Evolutionary conservation across 2,797 vertebrate species (phyloP), one percentile per base, ranked within the genome.

Genomic region (Coranthus polyacanthus): DNA sequence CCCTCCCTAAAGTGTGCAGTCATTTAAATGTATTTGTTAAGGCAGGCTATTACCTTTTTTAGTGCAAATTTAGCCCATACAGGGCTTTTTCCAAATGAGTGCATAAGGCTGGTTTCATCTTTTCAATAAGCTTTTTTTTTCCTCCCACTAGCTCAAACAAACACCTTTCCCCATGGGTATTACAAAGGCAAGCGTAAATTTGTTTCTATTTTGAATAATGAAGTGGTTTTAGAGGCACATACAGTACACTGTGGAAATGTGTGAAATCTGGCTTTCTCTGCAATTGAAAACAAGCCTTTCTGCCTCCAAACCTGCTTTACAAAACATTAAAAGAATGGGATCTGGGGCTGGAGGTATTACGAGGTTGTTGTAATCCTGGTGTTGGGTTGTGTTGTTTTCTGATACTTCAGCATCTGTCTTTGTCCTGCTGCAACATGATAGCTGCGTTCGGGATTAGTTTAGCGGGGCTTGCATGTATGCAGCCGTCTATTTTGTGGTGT

Each of bases 181-280:
- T 69, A 5, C 12, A 72, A 58, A 60, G 45, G 57, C 21, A 29
- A 64, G 83, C 1, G 42, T 72, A 69, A 81, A 85, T 79, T 46
- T 70, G 78, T 78, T 79, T 46, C 79, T 79, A 60, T 85, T 85
- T 78, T 75, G 44, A 86, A 89, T 76, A 71, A 87, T 56, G 54
- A 69, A 56, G 46, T 47, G 69, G 26, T 63, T 61, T 21, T 65
- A 52, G 61, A 78, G 26, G 32, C 41, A 26, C 44, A n/a, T n/a
- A n/a, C n/a, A n/a, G n/a, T 45, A 9, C 36, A 13, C 38, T 64
- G 61, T 68, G 68, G 41, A 80, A 79, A 73, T 0, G 17, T 65
- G 63, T 75, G 61, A 77, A 82, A 81, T 51, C 26, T 34, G 49
- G 39, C 39, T 72, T 42, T 21, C 37, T 20, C 46, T 66, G 64